Percentiles rank a stretch among this genome's conserved stretches.
phyloP scores from a whole-genome alignment of 2,113 vertebrate species.

The Recurvirostra avosetta region DNA sequence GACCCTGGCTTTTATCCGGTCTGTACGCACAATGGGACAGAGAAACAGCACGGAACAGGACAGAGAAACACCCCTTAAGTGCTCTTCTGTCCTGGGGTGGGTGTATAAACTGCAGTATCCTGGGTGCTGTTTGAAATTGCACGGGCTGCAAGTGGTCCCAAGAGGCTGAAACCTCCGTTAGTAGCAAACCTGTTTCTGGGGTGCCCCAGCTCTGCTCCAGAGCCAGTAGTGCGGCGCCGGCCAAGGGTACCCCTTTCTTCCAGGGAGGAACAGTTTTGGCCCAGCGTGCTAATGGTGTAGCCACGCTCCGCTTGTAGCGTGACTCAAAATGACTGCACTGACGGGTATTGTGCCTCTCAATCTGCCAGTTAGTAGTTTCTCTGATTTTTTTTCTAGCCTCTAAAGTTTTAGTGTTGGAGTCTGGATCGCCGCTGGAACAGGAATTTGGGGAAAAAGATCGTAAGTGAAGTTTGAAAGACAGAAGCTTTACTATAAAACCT shows the following conservation, averaged over 20 bases:
- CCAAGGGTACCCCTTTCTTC: neutral
- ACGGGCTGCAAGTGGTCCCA: neutral
- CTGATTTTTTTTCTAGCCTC: neutral
- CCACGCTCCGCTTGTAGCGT: accelerated
- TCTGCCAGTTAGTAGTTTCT: neutral
- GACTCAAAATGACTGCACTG: neutral
- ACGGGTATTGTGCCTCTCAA: accelerated
- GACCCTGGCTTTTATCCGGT: neutral
- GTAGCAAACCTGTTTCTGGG: accelerated
- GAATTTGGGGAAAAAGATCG: neutral
- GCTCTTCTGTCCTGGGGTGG: neutral
- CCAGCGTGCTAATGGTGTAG: neutral
- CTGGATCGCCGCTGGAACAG: neutral
- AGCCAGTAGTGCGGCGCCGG: accelerated
- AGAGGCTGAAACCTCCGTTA: neutral
- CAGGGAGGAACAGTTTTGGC: accelerated
- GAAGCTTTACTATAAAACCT: neutral
- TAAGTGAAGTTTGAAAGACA: neutral
- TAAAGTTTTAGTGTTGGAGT: neutral
- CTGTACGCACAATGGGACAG: neutral
- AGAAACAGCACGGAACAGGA: neutral
- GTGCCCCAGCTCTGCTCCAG: neutral
- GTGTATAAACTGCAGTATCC: neutral
- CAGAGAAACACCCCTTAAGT: neutral
- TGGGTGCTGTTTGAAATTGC: neutral